phyloP scores from a whole-genome alignment of 2,797 vertebrate genomes.

The Tokudaia muenninki region DNA sequence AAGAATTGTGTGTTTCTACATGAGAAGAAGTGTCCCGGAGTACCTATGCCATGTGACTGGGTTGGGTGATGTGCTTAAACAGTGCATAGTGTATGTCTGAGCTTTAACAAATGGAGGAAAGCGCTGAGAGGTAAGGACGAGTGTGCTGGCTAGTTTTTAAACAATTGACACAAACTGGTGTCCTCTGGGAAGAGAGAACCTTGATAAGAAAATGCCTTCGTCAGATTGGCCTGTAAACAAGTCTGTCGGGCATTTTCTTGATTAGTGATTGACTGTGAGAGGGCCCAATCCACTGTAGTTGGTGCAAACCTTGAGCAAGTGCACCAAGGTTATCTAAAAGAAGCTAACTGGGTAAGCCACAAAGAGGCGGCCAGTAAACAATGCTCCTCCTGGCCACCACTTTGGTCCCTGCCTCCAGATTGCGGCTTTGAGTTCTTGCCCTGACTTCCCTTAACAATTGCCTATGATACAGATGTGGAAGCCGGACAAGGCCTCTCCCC shows the following conservation, averaged over 20 bases:
- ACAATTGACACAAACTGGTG: neutral
- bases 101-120: neutral
- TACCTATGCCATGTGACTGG: neutral
- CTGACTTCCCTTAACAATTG: neutral
- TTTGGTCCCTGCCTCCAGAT: neutral
- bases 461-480: neutral
- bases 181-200: neutral
- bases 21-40: neutral
- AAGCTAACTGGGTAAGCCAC: neutral
- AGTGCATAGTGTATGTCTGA: too few species aligned
- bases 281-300: neutral
- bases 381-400: neutral
- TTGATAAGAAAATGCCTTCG: neutral
- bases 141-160: too few species aligned
- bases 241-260: neutral
- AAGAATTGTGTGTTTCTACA: neutral
- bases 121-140: slow-evolving; percentile 69
- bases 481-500: neutral
- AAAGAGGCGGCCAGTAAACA: neutral
- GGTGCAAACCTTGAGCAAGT: neutral
- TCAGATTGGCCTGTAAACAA: neutral
- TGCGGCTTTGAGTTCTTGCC: neutral
- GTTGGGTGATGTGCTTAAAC: accelerated
- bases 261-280: neutral
- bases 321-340: neutral